Evolutionary conservation across 1,140 invertebrate genomes (phyloP).

Genomic region (Cotesia typhae): DNA sequence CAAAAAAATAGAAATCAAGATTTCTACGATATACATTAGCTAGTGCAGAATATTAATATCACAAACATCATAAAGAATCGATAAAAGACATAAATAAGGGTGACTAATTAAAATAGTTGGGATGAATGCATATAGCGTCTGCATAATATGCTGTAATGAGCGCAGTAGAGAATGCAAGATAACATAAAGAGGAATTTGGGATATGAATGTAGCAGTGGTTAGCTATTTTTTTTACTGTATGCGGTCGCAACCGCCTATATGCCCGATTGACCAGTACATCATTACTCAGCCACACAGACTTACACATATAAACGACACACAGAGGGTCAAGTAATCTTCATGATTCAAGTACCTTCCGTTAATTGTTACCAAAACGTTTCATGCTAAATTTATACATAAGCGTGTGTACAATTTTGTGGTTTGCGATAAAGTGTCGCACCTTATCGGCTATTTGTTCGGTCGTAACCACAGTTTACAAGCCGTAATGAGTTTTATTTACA

Average conservation of each 20-base stretch:
- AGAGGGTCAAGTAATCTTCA: neutral
- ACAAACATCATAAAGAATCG: too few species aligned
- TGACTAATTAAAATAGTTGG: too few species aligned
- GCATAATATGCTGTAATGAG: neutral
- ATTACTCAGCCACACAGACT: neutral
- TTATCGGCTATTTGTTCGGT: constrained; percentile 1
- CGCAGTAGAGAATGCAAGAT: neutral
- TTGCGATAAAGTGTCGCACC: constrained; percentile 8
- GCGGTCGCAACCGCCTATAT: neutral
- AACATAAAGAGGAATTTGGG: neutral
- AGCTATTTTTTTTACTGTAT: neutral
- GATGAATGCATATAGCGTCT: too few species aligned
- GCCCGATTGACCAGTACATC: constrained; percentile 10
- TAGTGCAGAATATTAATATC: too few species aligned
- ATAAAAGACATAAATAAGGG: too few species aligned
- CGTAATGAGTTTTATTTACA: too few species aligned
- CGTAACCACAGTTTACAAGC: too few species aligned
- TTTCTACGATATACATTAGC: too few species aligned
- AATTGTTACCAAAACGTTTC: constrained; percentile 1
- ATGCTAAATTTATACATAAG: neutral
- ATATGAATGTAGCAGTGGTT: constrained; percentile 4
- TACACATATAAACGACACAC: too few species aligned
- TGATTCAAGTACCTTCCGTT: constrained; percentile 1
- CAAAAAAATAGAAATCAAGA: too few species aligned
- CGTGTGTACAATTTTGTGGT: constrained; percentile 3